Conservation (phyloP, 2,888 invertebrate genomes). For the Rhopalosiphum nymphaeae region DNA sequence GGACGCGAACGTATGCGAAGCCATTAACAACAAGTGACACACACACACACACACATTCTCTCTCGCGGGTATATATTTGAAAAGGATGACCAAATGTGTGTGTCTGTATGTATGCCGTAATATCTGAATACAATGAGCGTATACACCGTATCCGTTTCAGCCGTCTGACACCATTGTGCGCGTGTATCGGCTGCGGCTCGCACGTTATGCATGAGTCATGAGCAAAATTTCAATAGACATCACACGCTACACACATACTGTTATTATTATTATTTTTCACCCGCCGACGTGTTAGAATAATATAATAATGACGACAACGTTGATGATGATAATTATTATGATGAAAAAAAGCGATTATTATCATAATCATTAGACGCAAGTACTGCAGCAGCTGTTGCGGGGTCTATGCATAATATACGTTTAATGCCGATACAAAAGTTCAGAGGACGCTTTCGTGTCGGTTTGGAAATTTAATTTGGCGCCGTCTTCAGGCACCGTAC, state of each 20-base stretch:
- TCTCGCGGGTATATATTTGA: not conserved
- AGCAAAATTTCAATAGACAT: conserved; percentile 59
- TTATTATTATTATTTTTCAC: conserved; percentile 3
- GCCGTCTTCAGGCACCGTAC: too few relatives aligned
- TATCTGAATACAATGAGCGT: conserved; percentile 54
- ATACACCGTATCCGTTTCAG: conserved; percentile 48
- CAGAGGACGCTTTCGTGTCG: not conserved
- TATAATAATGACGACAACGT: not conserved
- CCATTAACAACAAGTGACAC: conserved; percentile 60
- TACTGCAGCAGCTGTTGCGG: not conserved
- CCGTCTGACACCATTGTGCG: conserved; percentile 39
- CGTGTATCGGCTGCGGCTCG: not conserved
- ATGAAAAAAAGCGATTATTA: not conserved
- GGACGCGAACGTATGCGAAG: conserved; percentile 23
- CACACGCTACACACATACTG: not conserved
- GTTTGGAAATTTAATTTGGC: not conserved
- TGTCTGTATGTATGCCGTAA: conserved; percentile 28
- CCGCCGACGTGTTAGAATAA: conserved; percentile 37
- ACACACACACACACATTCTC: conserved; percentile 34
- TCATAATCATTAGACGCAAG: not conserved
- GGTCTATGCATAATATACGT: not conserved
- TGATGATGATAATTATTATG: not conserved
- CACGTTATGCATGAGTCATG: conserved; percentile 55
- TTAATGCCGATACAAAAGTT: too few relatives aligned
- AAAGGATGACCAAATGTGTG: conserved; percentile 43